Percentiles rank a stretch among this genome's conserved stretches.
Conservation (phyloP, 2,888 invertebrate genomes). For the Leucophenga maculata region DNA sequence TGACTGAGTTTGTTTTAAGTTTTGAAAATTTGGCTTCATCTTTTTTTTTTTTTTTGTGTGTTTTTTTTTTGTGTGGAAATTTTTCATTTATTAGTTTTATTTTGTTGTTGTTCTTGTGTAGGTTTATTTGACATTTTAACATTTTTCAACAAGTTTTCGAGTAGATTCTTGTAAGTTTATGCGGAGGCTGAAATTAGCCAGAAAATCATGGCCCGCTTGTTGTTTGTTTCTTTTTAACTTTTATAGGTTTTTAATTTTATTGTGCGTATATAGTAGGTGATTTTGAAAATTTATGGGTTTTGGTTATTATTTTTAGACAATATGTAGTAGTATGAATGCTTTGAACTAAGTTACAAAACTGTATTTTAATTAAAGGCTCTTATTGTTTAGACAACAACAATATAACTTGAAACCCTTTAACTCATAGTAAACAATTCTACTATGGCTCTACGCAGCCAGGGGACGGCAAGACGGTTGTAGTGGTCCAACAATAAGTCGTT, state of each 20-base stretch:
- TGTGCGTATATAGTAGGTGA: no score
- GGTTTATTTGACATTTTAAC: slow-evolving; percentile 18
- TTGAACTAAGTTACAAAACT: no score
- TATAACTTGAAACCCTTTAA: no score
- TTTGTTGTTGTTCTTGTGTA: neutral
- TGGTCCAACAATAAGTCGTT: no score
- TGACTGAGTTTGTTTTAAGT: slow-evolving; percentile 1
- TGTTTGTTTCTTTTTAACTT: neutral
- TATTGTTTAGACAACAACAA: no score
- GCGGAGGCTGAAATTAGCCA: neutral
- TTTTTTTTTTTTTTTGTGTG: neutral
- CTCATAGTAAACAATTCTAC: no score
- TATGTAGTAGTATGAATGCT: no score
- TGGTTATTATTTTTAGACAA: no score
- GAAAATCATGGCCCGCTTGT: neutral
- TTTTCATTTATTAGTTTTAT: neutral
- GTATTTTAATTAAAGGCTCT: no score
- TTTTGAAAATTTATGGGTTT: no score
- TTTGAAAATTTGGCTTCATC: neutral
- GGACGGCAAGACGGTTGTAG: no score
- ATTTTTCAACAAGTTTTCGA: slow-evolving; percentile 25
- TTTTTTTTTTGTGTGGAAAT: neutral
- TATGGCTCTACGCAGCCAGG: no score
- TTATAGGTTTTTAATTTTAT: neutral
- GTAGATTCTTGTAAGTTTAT: slow-evolving; percentile 14